Evolutionary conservation across 2,888 invertebrate genomes (phyloP).

Genomic region (Odontomyia ornata): DNA sequence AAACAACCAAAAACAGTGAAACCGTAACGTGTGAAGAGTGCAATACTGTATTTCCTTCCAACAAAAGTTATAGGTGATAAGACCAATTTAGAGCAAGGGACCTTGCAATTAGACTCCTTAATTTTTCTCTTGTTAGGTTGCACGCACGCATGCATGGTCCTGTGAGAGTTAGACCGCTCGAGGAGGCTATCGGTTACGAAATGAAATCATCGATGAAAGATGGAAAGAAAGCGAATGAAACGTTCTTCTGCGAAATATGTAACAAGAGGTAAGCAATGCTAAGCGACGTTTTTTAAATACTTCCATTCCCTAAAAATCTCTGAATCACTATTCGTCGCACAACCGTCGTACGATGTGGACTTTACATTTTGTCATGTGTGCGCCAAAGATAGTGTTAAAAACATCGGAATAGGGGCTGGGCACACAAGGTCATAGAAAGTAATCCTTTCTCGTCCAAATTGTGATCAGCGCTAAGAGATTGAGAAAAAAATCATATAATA

Average conservation of each 20-base stretch:
- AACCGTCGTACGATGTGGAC: too few species aligned
- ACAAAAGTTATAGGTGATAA: slow-evolving; percentile 66
- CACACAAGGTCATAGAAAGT: too few species aligned
- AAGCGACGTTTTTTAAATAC: too few species aligned
- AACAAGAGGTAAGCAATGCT: slow-evolving; percentile 61
- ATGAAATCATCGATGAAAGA: slow-evolving; percentile 57
- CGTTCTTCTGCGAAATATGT: slow-evolving; percentile 68
- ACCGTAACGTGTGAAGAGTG: slow-evolving; percentile 55
- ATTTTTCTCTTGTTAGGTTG: too few species aligned
- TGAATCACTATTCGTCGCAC: too few species aligned
- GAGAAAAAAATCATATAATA: too few species aligned
- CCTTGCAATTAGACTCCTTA: too few species aligned
- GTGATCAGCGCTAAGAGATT: too few species aligned
- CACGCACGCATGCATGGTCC: slow-evolving; percentile 81
- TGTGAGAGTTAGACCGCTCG: slow-evolving; percentile 66
- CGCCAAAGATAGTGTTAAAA: slow-evolving; percentile 58
- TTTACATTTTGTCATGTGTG: slow-evolving; percentile 63
- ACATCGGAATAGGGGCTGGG: too few species aligned
- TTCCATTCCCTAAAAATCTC: not conserved
- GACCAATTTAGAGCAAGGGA: not conserved
- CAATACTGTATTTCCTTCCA: slow-evolving; percentile 72
- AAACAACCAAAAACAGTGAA: not conserved
- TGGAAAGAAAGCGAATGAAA: slow-evolving; percentile 56
- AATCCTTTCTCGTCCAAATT: too few species aligned
- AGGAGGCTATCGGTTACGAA: slow-evolving; percentile 58